These are phyloP conservation scores for Palythoa heliodiscus DNA, from an alignment of 92 coral and sea anemone species.

Conservation along the genomic window DNA sequence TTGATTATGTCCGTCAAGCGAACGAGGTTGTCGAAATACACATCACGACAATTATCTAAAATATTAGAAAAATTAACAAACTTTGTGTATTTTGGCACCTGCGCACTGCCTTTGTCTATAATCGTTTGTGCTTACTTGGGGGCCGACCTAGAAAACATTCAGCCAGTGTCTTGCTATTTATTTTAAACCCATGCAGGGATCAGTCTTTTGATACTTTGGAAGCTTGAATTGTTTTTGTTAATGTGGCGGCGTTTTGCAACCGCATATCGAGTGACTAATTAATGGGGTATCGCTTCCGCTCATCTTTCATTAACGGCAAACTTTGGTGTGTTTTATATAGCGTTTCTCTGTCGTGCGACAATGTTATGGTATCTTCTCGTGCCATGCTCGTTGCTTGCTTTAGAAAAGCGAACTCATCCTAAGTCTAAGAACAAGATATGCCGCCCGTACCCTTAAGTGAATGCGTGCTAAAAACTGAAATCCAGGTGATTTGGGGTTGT, in stretches of 20 bases:
- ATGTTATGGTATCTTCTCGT: constrained; percentile 11
- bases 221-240: constrained; percentile 16
- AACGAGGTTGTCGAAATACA: neutral
- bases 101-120: neutral
- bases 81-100: neutral
- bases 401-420: neutral
- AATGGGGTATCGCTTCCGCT: constrained; percentile 3
- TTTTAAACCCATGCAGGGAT: neutral
- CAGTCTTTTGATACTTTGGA: neutral
- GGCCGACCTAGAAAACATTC: neutral
- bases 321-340: neutral
- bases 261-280: constrained; percentile 20
- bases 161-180: constrained; percentile 10
- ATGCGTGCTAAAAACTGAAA: neutral
- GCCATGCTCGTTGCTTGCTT: neutral
- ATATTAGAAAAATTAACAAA: neutral
- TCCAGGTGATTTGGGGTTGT: neutral
- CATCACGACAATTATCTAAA: neutral
- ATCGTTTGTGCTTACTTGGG: neutral
- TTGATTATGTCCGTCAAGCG: neutral
- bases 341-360: neutral
- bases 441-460: constrained; percentile 28
- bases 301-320: constrained; percentile 21
- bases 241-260: constrained; percentile 22
- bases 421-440: neutral